Conservation (phyloP, 2,888 invertebrate genomes). For the Clostera curtula region DNA sequence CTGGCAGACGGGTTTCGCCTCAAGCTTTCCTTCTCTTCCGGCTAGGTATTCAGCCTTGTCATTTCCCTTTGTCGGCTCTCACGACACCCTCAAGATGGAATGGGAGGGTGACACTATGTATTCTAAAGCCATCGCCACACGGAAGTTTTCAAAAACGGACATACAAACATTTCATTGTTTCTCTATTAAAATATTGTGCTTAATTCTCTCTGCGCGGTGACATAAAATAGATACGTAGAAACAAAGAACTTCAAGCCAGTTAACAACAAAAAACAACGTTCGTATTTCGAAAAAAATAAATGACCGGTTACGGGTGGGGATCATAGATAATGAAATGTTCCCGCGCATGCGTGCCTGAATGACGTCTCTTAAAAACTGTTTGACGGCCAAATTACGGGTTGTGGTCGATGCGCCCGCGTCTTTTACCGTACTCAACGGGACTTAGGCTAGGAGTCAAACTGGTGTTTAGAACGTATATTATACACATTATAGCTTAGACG, state of each 20-base stretch:
- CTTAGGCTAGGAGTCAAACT: conserved; percentile 18
- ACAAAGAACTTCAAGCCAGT: conserved; percentile 11
- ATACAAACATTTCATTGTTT: no score
- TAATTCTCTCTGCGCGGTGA: no score
- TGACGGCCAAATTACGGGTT: conserved; percentile 63
- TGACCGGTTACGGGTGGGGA: conserved; percentile 36
- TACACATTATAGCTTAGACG: no score
- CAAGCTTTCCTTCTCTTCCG: no score
- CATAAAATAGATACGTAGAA: conserved; percentile 19
- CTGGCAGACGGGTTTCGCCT: no score
- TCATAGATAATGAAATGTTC: conserved; percentile 55
- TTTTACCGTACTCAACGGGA: conserved; percentile 20
- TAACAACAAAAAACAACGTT: conserved; percentile 17
- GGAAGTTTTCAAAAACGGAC: no score
- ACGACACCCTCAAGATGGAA: no score
- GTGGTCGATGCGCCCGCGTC: conserved; percentile 20
- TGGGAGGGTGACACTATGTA: no score
- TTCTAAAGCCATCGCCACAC: no score
- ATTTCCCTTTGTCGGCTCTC: no score
- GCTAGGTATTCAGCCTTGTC: no score
- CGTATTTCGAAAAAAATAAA: conserved; percentile 31
- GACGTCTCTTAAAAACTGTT: conserved; percentile 61
- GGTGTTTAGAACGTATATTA: not conserved
- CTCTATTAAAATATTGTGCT: no score
- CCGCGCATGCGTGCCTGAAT: conserved; percentile 40